Evolutionary conservation across 2,797 vertebrate genomes (phyloP).

Genomic region (Cyclopterus lumpus): DNA sequence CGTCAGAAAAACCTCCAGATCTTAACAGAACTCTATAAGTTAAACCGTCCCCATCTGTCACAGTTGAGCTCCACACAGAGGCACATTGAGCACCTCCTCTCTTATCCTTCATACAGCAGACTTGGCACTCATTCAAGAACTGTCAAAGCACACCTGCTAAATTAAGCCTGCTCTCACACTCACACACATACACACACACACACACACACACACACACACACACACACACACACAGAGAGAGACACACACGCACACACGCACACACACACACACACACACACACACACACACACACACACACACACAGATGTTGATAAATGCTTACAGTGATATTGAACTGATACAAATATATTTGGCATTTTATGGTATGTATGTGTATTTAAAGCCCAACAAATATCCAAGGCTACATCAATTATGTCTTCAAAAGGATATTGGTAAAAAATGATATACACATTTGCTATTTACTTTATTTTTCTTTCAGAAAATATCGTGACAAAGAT

Average conservation of each 20-base stretch:
- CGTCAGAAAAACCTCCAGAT: constrained; percentile 82
- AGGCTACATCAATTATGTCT: not conserved
- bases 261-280: not conserved
- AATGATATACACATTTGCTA: not conserved
- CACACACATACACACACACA: constrained; percentile 24
- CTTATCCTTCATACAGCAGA: constrained; percentile 76
- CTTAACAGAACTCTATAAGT: constrained; percentile 88
- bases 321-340: constrained; percentile 35
- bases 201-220: constrained; percentile 15
- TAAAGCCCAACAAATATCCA: not conserved
- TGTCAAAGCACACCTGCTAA: constrained; percentile 88
- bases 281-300: not conserved
- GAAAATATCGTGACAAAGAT: not conserved
- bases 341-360: constrained; percentile 13
- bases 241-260: constrained; percentile 20
- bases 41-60: constrained; percentile 89
- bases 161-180: constrained; percentile 81
- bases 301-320: constrained; percentile 45
- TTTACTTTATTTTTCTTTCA: not conserved
- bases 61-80: constrained; percentile 80
- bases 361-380: not conserved
- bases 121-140: constrained; percentile 86
- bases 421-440: not conserved
- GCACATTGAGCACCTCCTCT: constrained; percentile 75
- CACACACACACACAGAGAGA: constrained; percentile 22